Base-by-base conservation (phyloP, 1,140 invertebrate genomes). In the Halesus radiatus region DNA sequence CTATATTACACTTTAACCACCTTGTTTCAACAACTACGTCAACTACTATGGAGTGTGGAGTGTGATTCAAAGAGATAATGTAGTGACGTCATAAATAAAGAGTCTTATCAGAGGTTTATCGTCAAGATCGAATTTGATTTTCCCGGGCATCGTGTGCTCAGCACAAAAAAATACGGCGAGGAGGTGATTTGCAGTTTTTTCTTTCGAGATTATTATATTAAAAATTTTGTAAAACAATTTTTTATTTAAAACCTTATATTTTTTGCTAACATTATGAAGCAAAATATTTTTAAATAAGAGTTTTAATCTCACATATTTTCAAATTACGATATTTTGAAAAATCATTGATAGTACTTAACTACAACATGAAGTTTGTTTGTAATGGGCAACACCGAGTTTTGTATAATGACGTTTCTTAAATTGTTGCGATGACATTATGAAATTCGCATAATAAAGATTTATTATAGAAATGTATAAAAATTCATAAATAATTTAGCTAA, bases 351-450 rank as follows among this genome's bases (percentile, higher is more conserved):
- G 26, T 73, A 16, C 22, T 26, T n/a, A 73, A 22, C 20, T 26
- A 53, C 18, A 16, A 37, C n/a, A 66, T n/a, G 18, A 16, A 26
- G 13, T 0, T 18, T 15, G 8, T 68, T 68, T 37, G 29, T 45
- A 20, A 50, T 64, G 56, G 37, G 56, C 20, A 75, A 62, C 50
- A 76, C 56, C 50, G 3, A 22, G 7, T 64, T 32, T 37, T 60
- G 53, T 76, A 50, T 66, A 78, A 78, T 78, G 76, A 78, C 76
- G 76, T 78, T 78, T 78, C 76, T 62, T 78, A 78, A 78, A 78
- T 77, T 78, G 62, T 78, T 68, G 76, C 37, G 62, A 66, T 66
- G 76, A 78, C 60, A 78, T 68, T 72, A 72, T 72, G 68, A 72
- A 72, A 72, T 72, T 72, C 50, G 68, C 20, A 23, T 54, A 20